Evolutionary conservation across 1,140 invertebrate genomes (phyloP).

Genomic region (Bacillus rossius): DNA sequence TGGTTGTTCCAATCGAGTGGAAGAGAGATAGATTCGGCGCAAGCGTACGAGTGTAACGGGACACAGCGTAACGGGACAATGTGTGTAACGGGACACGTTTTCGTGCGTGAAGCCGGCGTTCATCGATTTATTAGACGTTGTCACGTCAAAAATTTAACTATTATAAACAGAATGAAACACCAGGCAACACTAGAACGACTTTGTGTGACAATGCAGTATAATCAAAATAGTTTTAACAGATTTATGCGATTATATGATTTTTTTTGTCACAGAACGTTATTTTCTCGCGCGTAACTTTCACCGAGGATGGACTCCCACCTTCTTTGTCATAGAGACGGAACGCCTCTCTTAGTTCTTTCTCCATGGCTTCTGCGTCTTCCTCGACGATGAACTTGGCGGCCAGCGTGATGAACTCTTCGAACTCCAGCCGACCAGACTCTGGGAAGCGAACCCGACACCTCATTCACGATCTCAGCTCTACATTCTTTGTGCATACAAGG

Average conservation of each 20-base stretch:
- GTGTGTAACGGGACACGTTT: too few relatives aligned
- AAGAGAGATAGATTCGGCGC: too few relatives aligned
- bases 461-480: too few relatives aligned
- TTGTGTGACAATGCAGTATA: background rate
- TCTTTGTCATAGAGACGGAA: constrained; percentile 86
- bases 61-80: too few relatives aligned
- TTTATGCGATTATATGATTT: background rate
- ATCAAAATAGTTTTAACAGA: background rate
- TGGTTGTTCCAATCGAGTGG: too few relatives aligned
- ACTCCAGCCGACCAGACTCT: constrained; percentile 93
- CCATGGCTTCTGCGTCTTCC: constrained; percentile 88
- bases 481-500: too few relatives aligned
- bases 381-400: constrained; percentile 93
- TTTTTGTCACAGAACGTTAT: background rate
- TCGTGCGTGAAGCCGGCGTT: too few relatives aligned
- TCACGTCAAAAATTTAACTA: background rate
- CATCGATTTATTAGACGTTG: too few relatives aligned
- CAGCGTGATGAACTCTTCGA: constrained; percentile 90
- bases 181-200: background rate
- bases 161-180: background rate
- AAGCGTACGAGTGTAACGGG: too few relatives aligned
- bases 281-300: background rate
- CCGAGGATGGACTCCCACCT: constrained; percentile 45
- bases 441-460: constrained; percentile 17
- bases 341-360: constrained; percentile 88